These are phyloP conservation scores for Calvadosia cruxmelitensis DNA, from an alignment of 30 jellyfish, hydroid and myxozoan species.

Conservation along the genomic window DNA sequence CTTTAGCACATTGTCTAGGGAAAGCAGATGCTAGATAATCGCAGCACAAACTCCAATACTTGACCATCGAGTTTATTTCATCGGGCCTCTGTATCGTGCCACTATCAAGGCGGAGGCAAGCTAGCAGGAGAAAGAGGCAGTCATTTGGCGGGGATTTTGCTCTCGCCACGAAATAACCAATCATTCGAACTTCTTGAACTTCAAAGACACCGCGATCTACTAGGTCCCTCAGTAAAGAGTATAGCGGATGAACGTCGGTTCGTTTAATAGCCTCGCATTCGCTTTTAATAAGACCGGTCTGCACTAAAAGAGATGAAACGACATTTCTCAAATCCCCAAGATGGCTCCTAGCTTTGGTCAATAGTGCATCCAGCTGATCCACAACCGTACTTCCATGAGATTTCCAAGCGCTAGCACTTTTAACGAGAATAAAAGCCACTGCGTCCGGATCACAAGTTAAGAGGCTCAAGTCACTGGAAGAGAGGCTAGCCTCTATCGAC, in stretches of 20 bases:
- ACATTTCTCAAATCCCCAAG: neutral
- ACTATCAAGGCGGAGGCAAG: neutral
- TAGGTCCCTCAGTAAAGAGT: too few relatives aligned
- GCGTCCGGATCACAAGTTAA: too few relatives aligned
- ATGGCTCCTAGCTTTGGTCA: neutral
- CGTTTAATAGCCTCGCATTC: too few relatives aligned
- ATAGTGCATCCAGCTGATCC: too few relatives aligned
- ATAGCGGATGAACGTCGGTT: too few relatives aligned
- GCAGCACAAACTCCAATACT: neutral
- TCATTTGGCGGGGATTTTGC: neutral
- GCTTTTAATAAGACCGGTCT: neutral
- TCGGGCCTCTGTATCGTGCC: neutral
- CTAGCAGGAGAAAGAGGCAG: neutral
- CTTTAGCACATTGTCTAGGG: neutral
- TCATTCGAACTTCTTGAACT: neutral
- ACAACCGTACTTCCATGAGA: too few relatives aligned
- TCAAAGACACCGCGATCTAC: neutral
- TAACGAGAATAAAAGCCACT: too few relatives aligned
- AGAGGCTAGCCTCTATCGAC: too few relatives aligned
- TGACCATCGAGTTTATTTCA: neutral
- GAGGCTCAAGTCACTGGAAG: too few relatives aligned
- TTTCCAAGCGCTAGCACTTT: too few relatives aligned
- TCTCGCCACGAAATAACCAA: neutral
- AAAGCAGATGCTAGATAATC: neutral
- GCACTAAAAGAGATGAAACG: neutral